Conservation (phyloP, 2,888 invertebrate species). For the Apamea epomidion region DNA sequence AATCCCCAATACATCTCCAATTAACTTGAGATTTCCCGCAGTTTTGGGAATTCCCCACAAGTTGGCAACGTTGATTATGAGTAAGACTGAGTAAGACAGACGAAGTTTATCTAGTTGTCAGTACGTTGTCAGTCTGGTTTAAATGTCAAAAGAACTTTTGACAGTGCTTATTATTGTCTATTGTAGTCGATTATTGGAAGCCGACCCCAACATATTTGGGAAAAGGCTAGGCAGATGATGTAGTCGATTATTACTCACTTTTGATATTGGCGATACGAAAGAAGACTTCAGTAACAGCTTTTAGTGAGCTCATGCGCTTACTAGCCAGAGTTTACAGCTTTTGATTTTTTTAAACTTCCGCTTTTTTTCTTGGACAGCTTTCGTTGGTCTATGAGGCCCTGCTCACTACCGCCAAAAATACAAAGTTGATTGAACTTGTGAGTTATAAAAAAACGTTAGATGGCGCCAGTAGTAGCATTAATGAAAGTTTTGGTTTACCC, state of each 20-base stretch:
- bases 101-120: background rate
- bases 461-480: background rate
- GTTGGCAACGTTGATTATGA: background rate
- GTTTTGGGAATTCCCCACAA: background rate
- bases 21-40: background rate
- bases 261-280: background rate
- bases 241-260: background rate
- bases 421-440: background rate
- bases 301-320: background rate
- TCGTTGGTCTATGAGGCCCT: background rate
- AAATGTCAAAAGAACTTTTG: too few species aligned
- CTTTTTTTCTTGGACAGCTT: too few species aligned
- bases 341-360: background rate
- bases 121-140: background rate
- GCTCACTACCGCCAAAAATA: background rate
- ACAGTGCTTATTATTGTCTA: too few species aligned
- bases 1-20: background rate
- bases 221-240: too few species aligned
- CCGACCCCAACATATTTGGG: too few species aligned
- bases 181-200: too few species aligned
- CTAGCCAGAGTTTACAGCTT: background rate
- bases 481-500: background rate
- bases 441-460: constrained; percentile 1
- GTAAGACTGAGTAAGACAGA: too few species aligned
- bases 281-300: background rate